Base-by-base conservation (phyloP, 2,888 invertebrate species). In the Rhodophaea formosa region DNA sequence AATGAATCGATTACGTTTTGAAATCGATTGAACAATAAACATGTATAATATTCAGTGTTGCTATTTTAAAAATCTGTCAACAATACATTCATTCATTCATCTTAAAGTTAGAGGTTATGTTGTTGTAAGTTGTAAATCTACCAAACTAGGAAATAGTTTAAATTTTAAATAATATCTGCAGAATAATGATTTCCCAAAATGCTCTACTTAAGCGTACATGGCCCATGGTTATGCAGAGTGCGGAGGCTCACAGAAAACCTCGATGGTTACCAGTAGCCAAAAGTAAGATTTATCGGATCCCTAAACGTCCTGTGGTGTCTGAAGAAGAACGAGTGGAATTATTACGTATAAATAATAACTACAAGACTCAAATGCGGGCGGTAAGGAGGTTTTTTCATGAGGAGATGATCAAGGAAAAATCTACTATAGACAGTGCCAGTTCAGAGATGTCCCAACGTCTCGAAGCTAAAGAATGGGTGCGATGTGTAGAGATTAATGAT, bases 191-290 rank as follows among this genome's bases (percentile, higher is more conserved):
- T 51, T 67, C 69, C 16, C 75, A 78, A 60, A 82, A 79, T 17
- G 60, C 56, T 2, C 61, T 88, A 16, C 60, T 88, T n/a, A 85
- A 82, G 63, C 77, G 84, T 14, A 70, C 81, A 23, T 72, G 79
- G 66, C 90, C 89, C 3, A 63, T 84, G 42, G 16, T 89, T 0
- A 64, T 82, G 61, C 91, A 90, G 70, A 73, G 70, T 39, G 88
- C 86, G 0, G 77, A 79, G 59, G 85, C 84, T 10, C 89, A 89
- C 59, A 92, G 95, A 66, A 97, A 97, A 82, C 97, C 97, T 0
- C 88, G 94, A 62, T 96, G 96, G 96, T 58, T 96, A 51, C 96
- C 96, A 1, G 93, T 93, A 12, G 97, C 97, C 0, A 96, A 95
- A 86, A 94, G 93, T 67, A 97, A 97, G 90, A 65, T 95, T 52